Percentiles rank a stretch among this genome's conserved stretches.
These are phyloP conservation scores for Eremobia ochroleuca DNA, from an alignment of 2,888 invertebrate species.

Conservation along the genomic window DNA sequence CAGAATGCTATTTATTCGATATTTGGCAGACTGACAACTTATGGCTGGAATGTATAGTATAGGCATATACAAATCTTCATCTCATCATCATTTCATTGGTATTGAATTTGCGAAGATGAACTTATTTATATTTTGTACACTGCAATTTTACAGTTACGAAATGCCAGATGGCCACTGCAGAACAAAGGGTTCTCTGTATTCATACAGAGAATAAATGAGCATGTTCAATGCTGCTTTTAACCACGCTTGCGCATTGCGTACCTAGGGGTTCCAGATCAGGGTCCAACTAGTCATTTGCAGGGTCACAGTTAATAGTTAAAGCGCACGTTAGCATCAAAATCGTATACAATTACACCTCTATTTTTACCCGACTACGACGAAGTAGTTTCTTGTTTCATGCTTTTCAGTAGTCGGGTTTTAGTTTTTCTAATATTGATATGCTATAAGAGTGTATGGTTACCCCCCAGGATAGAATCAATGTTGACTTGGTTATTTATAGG, in stretches of 20 bases:
- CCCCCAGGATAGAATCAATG: no score
- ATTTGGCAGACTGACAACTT: slow-evolving; percentile 51
- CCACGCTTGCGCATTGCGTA: slow-evolving; percentile 2
- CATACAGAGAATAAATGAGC: slow-evolving; percentile 3
- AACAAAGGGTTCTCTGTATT: slow-evolving; percentile 12
- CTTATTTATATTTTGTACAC: slow-evolving; percentile 14
- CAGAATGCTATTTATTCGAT: slow-evolving; percentile 20
- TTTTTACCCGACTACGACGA: no score
- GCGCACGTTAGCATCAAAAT: background rate
- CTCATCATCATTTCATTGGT: slow-evolving; percentile 25
- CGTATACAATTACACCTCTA: background rate
- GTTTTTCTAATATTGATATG: background rate
- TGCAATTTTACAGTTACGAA: background rate
- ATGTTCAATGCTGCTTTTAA: slow-evolving; percentile 1
- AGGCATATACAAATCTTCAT: background rate
- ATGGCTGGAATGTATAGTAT: slow-evolving; percentile 10
- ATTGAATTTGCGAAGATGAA: slow-evolving; percentile 2
- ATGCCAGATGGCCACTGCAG: slow-evolving; percentile 19
- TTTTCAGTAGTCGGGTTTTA: no score
- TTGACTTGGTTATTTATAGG: no score
- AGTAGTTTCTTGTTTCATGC: no score
- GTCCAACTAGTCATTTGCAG: slow-evolving; percentile 4
- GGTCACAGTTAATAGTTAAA: background rate
- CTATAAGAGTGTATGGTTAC: background rate
- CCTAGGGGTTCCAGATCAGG: background rate